Conservation (phyloP, 2,888 invertebrate genomes). For the Eristalinus sepulchralis region DNA sequence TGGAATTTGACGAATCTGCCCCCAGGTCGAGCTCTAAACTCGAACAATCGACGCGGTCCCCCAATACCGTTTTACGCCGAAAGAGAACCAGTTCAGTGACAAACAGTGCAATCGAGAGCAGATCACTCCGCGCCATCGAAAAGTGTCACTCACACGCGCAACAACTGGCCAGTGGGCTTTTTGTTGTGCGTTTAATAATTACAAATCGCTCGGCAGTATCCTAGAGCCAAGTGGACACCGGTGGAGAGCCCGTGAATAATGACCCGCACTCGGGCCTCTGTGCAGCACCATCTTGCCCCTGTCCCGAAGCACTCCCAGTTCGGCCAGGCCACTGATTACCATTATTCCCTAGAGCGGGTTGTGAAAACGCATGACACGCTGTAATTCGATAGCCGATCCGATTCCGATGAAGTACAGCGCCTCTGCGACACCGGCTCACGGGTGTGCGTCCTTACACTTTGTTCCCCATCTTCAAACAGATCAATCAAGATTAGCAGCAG, state of each 20-base stretch:
- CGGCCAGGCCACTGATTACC: constrained; percentile 6
- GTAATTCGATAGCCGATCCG: constrained; percentile 41
- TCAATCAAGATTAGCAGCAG: constrained; percentile 58
- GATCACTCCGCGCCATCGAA: constrained; percentile 9
- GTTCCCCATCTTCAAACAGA: constrained; percentile 58
- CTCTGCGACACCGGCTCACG: neutral
- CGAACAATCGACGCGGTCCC: neutral
- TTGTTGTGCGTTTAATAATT: constrained; percentile 58
- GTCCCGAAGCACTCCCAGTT: constrained; percentile 54
- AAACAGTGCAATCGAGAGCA: neutral
- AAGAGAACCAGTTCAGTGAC: neutral
- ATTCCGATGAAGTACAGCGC: constrained; percentile 9
- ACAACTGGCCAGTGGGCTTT: constrained; percentile 43
- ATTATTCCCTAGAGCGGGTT: constrained; percentile 56
- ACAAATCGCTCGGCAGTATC: constrained; percentile 58
- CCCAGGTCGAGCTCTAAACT: neutral
- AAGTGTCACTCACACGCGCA: constrained; percentile 60
- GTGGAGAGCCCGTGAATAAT: constrained; percentile 16
- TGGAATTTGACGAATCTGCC: neutral
- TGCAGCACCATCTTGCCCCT: constrained; percentile 16
- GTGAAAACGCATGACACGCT: constrained; percentile 57
- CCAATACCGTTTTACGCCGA: constrained; percentile 1
- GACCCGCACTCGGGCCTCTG: constrained; percentile 4
- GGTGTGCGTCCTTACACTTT: constrained; percentile 32
- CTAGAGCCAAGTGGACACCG: constrained; percentile 41